Conservation (phyloP, 2,113 vertebrate species). For the Xenopus borealis region DNA sequence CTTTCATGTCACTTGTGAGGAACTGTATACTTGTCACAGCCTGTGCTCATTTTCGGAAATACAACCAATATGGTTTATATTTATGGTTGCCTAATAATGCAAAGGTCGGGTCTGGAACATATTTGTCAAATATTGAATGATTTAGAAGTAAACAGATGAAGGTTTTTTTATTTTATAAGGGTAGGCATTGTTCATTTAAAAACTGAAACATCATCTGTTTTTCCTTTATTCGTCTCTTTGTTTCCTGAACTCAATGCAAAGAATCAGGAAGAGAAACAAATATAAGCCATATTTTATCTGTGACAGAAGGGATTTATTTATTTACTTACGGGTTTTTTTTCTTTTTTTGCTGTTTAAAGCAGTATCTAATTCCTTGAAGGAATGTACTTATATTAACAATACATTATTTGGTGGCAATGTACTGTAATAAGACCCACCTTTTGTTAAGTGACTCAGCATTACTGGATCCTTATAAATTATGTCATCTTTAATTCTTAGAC, state of each 20-base stretch:
- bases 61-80: constrained; percentile 15
- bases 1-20: neutral
- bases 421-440: no score
- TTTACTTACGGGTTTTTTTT: no score
- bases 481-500: no score
- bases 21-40: constrained; percentile 2
- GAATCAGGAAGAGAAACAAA: neutral
- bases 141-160: neutral
- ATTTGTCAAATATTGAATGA: constrained; percentile 10
- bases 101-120: constrained; percentile 3
- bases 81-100: constrained; percentile 14
- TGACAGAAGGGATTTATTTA: no score
- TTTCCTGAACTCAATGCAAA: neutral
- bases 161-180: neutral
- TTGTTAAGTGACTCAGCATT: no score
- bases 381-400: no score
- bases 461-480: no score
- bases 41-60: constrained; percentile 7
- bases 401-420: no score
- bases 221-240: neutral
- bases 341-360: no score
- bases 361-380: no score
- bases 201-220: neutral
- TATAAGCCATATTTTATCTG: neutral
- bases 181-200: neutral